Evolutionary conservation across 2,797 vertebrate genomes (phyloP).

Genomic region (Xerus rutilus): DNA sequence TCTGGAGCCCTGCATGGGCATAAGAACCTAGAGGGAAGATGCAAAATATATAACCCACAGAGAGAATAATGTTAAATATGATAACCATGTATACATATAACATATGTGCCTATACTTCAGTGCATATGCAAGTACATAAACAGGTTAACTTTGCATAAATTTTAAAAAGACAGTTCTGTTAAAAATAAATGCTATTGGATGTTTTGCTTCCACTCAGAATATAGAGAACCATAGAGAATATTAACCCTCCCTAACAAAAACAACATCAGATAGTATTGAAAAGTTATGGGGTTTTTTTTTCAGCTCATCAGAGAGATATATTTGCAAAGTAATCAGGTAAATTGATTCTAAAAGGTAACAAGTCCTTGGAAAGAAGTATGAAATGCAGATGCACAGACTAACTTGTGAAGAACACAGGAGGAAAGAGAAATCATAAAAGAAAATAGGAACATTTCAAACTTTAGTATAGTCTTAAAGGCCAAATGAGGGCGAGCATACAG

Average conservation of each 20-base stretch:
- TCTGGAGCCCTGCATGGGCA: slow-evolving; percentile 65
- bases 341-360: background rate
- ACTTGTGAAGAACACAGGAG: background rate
- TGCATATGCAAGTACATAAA: background rate
- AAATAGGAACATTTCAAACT: background rate
- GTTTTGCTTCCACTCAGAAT: background rate
- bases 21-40: slow-evolving; percentile 65
- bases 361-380: background rate
- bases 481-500: background rate
- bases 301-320: background rate
- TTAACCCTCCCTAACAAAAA: background rate
- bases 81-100: background rate
- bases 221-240: background rate
- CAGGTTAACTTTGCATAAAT: background rate
- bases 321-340: slow-evolving; percentile 8
- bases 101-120: background rate
- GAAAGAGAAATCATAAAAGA: background rate
- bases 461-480: background rate
- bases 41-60: background rate
- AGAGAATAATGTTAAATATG: background rate
- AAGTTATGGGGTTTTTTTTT: background rate
- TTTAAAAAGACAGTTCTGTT: too few species aligned
- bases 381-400: background rate
- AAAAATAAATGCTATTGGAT: background rate
- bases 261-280: background rate